Conservation (phyloP, 2,888 invertebrate species). For the Mythimna pallens region DNA sequence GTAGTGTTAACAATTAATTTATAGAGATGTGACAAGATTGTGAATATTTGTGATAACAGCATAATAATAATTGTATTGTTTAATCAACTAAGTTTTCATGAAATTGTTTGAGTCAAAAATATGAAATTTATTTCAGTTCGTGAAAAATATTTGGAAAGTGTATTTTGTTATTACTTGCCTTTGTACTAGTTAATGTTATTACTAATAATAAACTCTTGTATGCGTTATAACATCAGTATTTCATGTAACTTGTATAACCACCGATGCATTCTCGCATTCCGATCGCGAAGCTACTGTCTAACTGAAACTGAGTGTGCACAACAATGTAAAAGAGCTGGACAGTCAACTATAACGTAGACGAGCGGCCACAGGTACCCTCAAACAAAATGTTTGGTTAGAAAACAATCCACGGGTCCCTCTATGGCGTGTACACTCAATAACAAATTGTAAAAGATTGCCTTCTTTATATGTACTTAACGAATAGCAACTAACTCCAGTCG, state of each 20-base stretch:
- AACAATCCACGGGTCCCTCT: neutral
- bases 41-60: slow-evolving; percentile 56
- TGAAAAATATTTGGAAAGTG: neutral
- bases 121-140: neutral
- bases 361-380: neutral
- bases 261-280: slow-evolving; percentile 25
- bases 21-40: slow-evolving; percentile 42
- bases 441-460: slow-evolving; percentile 4
- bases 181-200: slow-evolving; percentile 26
- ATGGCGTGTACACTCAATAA: neutral
- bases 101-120: neutral
- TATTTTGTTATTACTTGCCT: slow-evolving; percentile 12
- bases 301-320: neutral
- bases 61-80: slow-evolving; percentile 39
- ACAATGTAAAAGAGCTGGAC: too few relatives aligned
- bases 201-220: slow-evolving; percentile 11
- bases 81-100: slow-evolving; percentile 16
- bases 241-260: slow-evolving; percentile 33
- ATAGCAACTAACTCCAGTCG: slow-evolving; percentile 45
- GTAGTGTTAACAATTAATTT: slow-evolving; percentile 37
- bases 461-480: slow-evolving; percentile 26
- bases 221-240: slow-evolving; percentile 3
- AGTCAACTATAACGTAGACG: neutral
- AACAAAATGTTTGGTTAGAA: neutral
- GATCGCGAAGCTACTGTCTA: neutral